Evolutionary conservation across 2,888 invertebrate species (phyloP).

Genomic region (Tiliacea citrago): DNA sequence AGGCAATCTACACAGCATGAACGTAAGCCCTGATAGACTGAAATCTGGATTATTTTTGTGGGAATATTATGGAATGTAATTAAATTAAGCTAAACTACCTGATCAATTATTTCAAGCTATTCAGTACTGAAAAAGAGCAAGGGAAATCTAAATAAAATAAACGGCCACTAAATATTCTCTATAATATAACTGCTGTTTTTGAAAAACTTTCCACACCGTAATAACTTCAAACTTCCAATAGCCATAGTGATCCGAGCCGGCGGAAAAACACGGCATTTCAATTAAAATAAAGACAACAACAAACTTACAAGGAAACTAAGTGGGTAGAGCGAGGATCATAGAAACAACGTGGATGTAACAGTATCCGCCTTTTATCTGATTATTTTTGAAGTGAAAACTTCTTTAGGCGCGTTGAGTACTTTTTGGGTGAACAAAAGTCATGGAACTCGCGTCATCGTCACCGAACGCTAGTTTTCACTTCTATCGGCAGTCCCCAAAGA

Average conservation of each 20-base stretch:
- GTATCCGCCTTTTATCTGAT: not conserved
- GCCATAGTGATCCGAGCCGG: constrained; percentile 32
- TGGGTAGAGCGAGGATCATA: constrained; percentile 19
- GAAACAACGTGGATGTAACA: constrained; percentile 21
- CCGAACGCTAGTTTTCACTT: no score
- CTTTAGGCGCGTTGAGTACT: no score
- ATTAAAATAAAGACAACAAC: constrained; percentile 67
- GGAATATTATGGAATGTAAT: no score
- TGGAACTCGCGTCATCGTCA: no score
- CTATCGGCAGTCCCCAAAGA: no score
- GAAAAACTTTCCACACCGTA: constrained; percentile 17
- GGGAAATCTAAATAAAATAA: not conserved
- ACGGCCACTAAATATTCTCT: not conserved
- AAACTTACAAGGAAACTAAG: constrained; percentile 61
- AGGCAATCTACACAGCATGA: constrained; percentile 46
- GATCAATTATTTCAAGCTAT: not conserved
- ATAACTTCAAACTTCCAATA: constrained; percentile 31
- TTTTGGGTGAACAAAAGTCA: no score
- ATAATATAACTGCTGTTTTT: not conserved
- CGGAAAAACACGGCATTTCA: constrained; percentile 66
- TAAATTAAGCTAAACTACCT: not conserved
- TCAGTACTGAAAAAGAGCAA: not conserved
- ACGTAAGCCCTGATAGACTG: constrained; percentile 27
- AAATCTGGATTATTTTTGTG: not conserved
- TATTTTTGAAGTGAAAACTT: not conserved